A percentile compares a stretch with the other conserved stretches of the same genome.
These are phyloP conservation scores for Clarias magur DNA, from an alignment of 2,113 vertebrate species.

Conservation along the genomic window DNA sequence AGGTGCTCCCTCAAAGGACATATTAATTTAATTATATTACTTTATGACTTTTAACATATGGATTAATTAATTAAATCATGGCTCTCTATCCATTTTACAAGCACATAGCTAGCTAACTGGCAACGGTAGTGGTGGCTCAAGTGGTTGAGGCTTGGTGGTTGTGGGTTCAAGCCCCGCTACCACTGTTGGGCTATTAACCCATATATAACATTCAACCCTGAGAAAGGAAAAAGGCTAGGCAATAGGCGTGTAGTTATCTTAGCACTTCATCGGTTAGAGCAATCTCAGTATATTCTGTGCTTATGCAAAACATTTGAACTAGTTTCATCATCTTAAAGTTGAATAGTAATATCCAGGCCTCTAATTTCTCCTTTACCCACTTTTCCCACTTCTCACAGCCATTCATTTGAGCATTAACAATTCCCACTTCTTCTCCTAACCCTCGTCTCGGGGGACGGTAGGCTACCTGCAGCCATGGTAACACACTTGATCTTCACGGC, in stretches of 20 bases:
- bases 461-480: constrained; percentile 56
- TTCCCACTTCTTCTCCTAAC: constrained; percentile 51
- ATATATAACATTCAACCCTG: too few species aligned
- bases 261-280: not conserved
- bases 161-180: too few species aligned
- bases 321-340: not conserved
- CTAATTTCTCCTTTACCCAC: constrained; percentile 44
- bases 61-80: not conserved
- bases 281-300: not conserved
- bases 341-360: constrained; percentile 15
- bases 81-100: not conserved
- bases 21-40: too few species aligned
- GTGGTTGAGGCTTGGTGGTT: too few species aligned
- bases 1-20: not conserved
- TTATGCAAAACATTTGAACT: not conserved
- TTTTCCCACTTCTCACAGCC: constrained; percentile 20
- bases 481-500: constrained; percentile 62
- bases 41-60: not conserved
- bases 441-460: constrained; percentile 55
- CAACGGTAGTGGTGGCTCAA: not conserved
- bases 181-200: too few species aligned
- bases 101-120: not conserved
- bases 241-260: not conserved
- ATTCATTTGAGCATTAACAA: constrained; percentile 53
- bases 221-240: too few species aligned